phyloP scores from a whole-genome alignment of 2,113 vertebrate genomes.

The Silurus asotus region DNA sequence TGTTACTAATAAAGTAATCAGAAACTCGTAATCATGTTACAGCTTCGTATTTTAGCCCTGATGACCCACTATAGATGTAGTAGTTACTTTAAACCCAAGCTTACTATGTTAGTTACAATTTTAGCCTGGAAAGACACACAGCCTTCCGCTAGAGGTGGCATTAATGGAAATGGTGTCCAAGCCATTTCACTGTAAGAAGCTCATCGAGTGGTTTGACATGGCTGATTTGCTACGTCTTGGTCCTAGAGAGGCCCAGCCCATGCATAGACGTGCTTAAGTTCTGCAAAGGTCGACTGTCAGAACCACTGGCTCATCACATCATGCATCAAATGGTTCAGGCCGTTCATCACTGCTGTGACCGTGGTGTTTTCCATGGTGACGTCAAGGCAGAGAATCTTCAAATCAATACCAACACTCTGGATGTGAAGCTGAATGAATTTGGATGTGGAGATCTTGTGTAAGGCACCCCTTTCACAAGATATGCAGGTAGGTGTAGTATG shows the following conservation, averaged over 20 bases:
- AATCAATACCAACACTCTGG: slow-evolving; percentile 61
- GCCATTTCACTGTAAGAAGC: slow-evolving; percentile 47
- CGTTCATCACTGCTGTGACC: slow-evolving; percentile 54
- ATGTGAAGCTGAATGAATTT: slow-evolving; percentile 66
- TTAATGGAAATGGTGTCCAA: slow-evolving; percentile 58
- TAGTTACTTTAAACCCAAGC: not conserved
- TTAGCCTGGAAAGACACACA: slow-evolving; percentile 38
- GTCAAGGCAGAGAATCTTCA: slow-evolving; percentile 74
- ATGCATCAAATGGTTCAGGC: slow-evolving; percentile 62
- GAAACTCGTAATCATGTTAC: not conserved
- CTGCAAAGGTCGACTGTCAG: slow-evolving; percentile 35
- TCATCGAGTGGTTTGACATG: slow-evolving; percentile 65
- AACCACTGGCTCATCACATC: slow-evolving; percentile 46
- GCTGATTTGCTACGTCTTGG: slow-evolving; percentile 50
- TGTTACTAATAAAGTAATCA: not conserved
- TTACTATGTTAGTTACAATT: not conserved
- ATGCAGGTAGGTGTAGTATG: not conserved
- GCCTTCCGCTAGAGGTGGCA: slow-evolving; percentile 57
- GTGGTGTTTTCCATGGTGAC: slow-evolving; percentile 64
- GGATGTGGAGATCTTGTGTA: slow-evolving; percentile 59
- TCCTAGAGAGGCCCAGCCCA: slow-evolving; percentile 59
- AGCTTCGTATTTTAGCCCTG: not conserved
- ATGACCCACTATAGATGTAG: not conserved
- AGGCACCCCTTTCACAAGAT: not conserved
- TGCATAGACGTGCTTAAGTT: slow-evolving; percentile 59